Percentiles rank a stretch among this genome's conserved stretches.
phyloP scores from a whole-genome alignment of 1,140 invertebrate genomes.

The Harlomillsia oculata region DNA sequence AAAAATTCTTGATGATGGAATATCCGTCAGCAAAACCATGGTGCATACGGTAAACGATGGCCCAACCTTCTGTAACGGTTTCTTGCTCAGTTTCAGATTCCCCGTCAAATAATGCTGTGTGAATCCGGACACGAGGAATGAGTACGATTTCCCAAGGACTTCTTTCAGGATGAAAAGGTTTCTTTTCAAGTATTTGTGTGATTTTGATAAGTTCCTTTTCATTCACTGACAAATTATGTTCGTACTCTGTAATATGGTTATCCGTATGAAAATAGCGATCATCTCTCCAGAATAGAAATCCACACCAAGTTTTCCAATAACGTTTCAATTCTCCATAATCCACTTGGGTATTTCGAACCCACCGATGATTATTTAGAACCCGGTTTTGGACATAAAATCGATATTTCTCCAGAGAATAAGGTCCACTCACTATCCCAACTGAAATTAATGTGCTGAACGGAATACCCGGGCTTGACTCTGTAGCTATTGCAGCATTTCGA shows the following conservation, averaged over 20 bases:
- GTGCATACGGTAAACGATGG: neutral
- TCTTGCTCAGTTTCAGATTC: neutral
- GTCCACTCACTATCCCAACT: neutral
- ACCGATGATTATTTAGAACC: neutral
- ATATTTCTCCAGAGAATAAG: neutral
- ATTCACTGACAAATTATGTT: neutral
- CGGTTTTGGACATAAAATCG: neutral
- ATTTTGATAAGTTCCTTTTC: neutral
- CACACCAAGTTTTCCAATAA: neutral
- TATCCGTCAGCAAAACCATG: conserved; percentile 1
- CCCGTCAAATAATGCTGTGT: neutral
- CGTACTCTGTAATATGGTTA: neutral
- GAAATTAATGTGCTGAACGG: neutral
- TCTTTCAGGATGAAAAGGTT: neutral
- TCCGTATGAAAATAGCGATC: neutral
- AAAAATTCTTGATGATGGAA: neutral
- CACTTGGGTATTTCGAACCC: neutral
- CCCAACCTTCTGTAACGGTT: neutral
- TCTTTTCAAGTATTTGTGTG: neutral
- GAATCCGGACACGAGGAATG: no score
- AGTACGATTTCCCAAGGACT: conserved; percentile 1
- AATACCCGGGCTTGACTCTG: neutral
- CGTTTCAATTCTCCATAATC: conserved; percentile 34
- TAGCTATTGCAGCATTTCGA: neutral
- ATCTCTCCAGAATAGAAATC: conserved; percentile 1